Evolutionary conservation across 1,140 invertebrate species (phyloP).

Genomic region (Drosophila funebris): DNA sequence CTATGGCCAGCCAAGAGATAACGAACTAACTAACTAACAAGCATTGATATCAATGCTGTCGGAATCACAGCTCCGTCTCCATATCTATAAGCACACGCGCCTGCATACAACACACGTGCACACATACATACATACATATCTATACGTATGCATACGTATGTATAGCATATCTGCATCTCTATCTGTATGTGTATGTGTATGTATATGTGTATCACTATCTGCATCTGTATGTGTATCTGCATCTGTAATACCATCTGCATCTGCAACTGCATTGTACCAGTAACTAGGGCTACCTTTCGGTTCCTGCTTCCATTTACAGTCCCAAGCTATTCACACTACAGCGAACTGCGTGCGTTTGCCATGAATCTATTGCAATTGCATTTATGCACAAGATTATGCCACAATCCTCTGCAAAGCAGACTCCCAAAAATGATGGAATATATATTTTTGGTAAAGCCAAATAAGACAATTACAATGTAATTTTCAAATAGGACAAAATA

Average conservation of each 20-base stretch:
- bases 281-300: conserved; percentile 13
- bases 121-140: neutral
- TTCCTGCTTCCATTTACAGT: neutral
- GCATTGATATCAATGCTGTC: conserved; percentile 64
- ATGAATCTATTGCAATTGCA: conserved; percentile 12
- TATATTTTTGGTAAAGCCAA: too few relatives aligned
- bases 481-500: too few relatives aligned
- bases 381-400: conserved; percentile 2
- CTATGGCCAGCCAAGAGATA: conserved; percentile 50
- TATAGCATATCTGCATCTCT: neutral
- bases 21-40: conserved; percentile 76
- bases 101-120: neutral
- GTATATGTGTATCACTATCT: neutral
- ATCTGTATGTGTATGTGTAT: neutral
- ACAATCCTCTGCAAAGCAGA: neutral
- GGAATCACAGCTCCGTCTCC: neutral
- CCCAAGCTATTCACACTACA: neutral
- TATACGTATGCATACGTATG: neutral
- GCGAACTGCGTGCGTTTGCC: neutral
- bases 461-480: too few relatives aligned
- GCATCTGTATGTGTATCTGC: neutral
- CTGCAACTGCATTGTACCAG: neutral
- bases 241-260: neutral
- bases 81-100: neutral
- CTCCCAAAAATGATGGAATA: neutral